Conservation (phyloP, 1,140 invertebrate genomes). For the Hirudo medicinalis region DNA sequence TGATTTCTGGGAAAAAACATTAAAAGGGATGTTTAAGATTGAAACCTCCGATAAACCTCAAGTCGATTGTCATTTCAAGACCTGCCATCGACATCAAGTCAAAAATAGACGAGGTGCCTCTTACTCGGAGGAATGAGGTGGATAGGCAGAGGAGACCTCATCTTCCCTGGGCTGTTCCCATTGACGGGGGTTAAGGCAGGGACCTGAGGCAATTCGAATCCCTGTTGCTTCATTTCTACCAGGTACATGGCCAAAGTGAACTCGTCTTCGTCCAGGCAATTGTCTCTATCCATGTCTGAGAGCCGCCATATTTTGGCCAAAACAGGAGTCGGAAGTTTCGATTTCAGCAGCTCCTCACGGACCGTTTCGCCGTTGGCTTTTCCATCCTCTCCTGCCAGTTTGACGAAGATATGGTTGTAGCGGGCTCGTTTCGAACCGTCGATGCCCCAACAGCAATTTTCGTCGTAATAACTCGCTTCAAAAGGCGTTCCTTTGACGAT, state of each 20-base stretch:
- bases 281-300: slow-evolving; percentile 90
- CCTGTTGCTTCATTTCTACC: slow-evolving; percentile 70
- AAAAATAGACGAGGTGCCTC: slow-evolving; percentile 11
- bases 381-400: slow-evolving; percentile 72
- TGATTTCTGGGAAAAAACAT: no score
- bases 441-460: neutral
- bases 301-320: slow-evolving; percentile 91
- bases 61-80: no score
- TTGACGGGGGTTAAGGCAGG: slow-evolving; percentile 38
- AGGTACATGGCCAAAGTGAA: slow-evolving; percentile 97
- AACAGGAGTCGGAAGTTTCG: slow-evolving; percentile 90
- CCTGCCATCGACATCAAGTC: neutral
- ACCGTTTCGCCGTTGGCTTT: slow-evolving; percentile 84
- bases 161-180: neutral
- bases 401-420: slow-evolving; percentile 76
- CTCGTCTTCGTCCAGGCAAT: slow-evolving; percentile 85
- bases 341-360: slow-evolving; percentile 91
- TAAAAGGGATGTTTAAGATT: no score
- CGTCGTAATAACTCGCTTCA: neutral
- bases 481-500: neutral
- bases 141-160: slow-evolving; percentile 46
- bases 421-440: slow-evolving; percentile 47
- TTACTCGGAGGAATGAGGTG: slow-evolving; percentile 92
- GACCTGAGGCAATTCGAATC: slow-evolving; percentile 77
- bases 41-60: no score